Evolutionary conservation across 1,140 invertebrate species (phyloP), one percentile per base, ranked within the genome.

Genomic region (Medauroidea extradentata): DNA sequence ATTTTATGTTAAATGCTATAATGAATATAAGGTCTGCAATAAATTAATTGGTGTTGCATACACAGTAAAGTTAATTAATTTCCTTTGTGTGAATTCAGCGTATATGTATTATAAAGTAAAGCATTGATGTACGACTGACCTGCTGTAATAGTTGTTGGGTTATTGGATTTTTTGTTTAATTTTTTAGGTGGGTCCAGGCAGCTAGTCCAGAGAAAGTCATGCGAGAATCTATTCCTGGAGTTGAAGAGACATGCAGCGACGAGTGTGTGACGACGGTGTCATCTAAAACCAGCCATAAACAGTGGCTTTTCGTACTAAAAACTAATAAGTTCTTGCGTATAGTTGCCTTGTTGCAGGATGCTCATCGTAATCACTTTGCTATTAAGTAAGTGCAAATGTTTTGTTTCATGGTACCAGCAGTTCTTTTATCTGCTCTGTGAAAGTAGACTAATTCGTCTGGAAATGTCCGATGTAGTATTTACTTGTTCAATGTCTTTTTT

Each of bases 311-410:
- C 65, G 78, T 78, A 7, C 57, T 89, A 57, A 81, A 79, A 60
- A 78, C 71, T 0, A 46, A 44, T 16, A 44, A 55, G 27, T 46
- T 58, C 18, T 67, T 87, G 0, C 79, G 80, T 65, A 83, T 84
- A 27, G 79, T 91, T 19, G 86, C 85, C 2, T 72, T 93, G 2
- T 73, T 90, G 0, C 81, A 89, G 65, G 88, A 91, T 65, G 81
- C 82, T 2, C 82, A 89, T 71, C 76, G 86, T 25, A 83, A 83
- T 57, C 85, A 92, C 71, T 93, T 91, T 73, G 72, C 76, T 14
- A 72, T 91, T 3, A 81, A 80, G 57, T 79, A 73, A 41, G 74
- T 84, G 13, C 67, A n/a, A n/a, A n/a, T n/a, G n/a, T n/a, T n/a
- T n/a, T n/a, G n/a, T n/a, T n/a, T n/a, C n/a, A n/a, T n/a, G n/a